Percentiles rank a stretch among this genome's conserved stretches.
These are phyloP conservation scores for Neostethus bicornis DNA, from an alignment of 2,797 vertebrate species.

Conservation along the genomic window DNA sequence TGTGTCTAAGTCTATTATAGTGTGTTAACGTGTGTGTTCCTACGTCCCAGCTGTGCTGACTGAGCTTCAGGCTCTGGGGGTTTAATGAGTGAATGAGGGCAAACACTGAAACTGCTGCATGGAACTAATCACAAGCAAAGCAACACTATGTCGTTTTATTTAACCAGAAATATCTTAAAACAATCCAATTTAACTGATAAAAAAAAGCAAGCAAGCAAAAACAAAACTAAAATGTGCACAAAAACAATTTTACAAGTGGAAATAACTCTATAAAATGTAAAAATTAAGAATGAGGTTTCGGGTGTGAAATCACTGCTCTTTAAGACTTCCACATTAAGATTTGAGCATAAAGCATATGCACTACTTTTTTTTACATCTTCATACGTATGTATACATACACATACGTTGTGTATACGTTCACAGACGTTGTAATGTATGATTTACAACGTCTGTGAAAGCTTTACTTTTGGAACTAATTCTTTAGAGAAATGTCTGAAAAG, in stretches of 20 bases:
- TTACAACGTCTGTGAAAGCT: no score
- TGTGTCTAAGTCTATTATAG: not conserved
- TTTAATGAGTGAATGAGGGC: conserved; percentile 19
- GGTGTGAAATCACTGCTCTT: no score
- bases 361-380: no score
- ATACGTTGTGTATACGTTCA: no score
- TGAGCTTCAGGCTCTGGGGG: conserved; percentile 26
- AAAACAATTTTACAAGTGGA: not conserved
- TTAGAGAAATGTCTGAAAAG: no score
- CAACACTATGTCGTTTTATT: not conserved
- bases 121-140: conserved; percentile 12
- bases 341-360: no score
- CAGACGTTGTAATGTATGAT: no score
- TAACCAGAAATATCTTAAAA: not conserved
- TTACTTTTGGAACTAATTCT: no score
- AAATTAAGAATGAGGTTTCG: no score
- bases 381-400: no score
- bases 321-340: no score
- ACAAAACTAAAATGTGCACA: not conserved
- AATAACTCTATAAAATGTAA: not conserved
- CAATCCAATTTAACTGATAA: not conserved
- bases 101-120: conserved; percentile 9
- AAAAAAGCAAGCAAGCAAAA: not conserved
- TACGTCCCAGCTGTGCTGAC: conserved; percentile 43
- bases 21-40: not conserved